phyloP scores from a whole-genome alignment of 37 sponge, comb jelly and placozoan genomes.

The Spongilla lacustris region DNA sequence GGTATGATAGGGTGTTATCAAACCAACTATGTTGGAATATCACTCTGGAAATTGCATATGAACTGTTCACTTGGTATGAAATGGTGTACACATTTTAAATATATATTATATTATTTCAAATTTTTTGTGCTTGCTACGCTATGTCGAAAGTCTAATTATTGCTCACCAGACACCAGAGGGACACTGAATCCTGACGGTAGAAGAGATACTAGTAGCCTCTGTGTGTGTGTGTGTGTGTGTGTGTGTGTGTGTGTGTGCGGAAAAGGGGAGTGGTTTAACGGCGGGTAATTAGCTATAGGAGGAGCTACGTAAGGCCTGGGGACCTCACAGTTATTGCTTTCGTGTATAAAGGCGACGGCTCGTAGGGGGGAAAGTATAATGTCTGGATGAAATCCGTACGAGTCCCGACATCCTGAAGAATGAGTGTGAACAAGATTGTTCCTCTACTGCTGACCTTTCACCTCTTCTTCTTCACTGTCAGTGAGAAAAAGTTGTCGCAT shows the following conservation, averaged over 20 bases:
- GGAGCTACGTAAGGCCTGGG: not conserved
- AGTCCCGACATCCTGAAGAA: not conserved
- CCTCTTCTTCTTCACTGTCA: not conserved
- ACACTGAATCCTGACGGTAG: no score
- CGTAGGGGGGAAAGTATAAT: not conserved
- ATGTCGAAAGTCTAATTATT: no score
- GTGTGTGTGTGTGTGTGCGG: no score
- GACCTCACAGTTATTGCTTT: not conserved
- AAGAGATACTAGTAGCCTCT: no score
- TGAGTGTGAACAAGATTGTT: not conserved
- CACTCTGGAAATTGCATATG: not conserved
- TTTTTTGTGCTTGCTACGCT: not conserved
- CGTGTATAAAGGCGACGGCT: no score
- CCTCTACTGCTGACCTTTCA: not conserved
- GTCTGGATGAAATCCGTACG: not conserved
- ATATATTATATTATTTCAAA: not conserved
- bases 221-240: no score
- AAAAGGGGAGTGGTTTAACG: no score
- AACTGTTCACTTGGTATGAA: not conserved
- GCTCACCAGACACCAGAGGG: no score
- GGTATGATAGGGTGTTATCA: not conserved
- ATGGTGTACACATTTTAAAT: not conserved
- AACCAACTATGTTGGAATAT: not conserved
- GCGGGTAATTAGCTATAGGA: no score
- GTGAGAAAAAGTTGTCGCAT: not conserved